Percentiles rank a stretch among this genome's conserved stretches.
These are phyloP conservation scores for Gisinianus flammeolus DNA, from an alignment of 2,888 invertebrate genomes.

Conservation along the genomic window DNA sequence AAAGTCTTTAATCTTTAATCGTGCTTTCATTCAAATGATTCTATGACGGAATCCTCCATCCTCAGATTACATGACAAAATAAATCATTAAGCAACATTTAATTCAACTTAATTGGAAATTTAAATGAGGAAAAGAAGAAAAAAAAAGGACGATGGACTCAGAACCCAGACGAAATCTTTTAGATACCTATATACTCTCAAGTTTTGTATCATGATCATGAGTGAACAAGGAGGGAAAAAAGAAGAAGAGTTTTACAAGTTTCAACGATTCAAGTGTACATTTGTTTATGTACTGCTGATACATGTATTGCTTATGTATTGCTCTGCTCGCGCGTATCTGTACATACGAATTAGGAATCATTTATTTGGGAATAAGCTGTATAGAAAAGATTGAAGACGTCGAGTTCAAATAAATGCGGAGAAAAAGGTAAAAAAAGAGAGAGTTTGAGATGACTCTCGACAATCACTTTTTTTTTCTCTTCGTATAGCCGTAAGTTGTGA, in stretches of 20 bases:
- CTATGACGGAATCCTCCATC: background rate
- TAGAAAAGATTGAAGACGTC: slow-evolving; percentile 13
- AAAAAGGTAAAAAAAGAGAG: slow-evolving; percentile 19
- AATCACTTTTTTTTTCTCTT: background rate
- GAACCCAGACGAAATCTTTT: no score
- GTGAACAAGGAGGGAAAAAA: no score
- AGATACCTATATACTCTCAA: no score
- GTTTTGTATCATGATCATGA: no score
- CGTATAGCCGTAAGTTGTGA: no score
- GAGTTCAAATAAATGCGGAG: slow-evolving; percentile 5
- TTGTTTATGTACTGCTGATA: no score
- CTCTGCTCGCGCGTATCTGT: no score
- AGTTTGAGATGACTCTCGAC: slow-evolving; percentile 1
- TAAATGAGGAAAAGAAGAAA: background rate
- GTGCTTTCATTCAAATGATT: background rate
- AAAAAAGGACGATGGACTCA: background rate
- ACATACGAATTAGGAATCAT: no score
- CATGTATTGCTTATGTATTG: background rate
- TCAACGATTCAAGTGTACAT: no score
- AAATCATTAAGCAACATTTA: slow-evolving; percentile 21
- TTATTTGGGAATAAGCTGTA: no score
- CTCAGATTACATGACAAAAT: slow-evolving; percentile 20
- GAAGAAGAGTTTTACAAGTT: no score
- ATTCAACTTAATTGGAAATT: slow-evolving; percentile 13
- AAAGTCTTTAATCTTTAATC: background rate